These are phyloP conservation scores for Camarhynchus parvulus DNA, from an alignment of 2,113 vertebrate species.

Conservation along the genomic window DNA sequence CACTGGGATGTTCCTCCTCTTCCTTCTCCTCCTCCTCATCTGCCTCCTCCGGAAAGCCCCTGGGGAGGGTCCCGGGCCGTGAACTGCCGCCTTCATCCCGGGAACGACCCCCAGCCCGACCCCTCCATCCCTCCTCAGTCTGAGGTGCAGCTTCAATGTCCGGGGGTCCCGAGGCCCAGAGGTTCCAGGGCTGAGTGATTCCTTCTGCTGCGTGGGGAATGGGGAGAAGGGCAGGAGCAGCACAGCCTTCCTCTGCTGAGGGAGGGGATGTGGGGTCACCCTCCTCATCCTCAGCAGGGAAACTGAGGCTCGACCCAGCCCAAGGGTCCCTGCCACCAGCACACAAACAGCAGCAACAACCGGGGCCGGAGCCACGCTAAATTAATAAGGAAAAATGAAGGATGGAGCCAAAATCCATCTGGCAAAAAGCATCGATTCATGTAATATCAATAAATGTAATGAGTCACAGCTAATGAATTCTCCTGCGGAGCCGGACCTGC, in stretches of 20 bases:
- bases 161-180: not conserved
- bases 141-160: rapidly evolving
- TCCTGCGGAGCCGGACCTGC: not conserved
- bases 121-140: rapidly evolving
- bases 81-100: not conserved
- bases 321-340: not conserved
- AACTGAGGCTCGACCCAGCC: not conserved
- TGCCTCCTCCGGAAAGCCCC: not conserved
- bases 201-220: not conserved
- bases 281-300: not conserved
- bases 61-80: not conserved
- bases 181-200: not conserved
- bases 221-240: not conserved
- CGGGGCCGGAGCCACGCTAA: not conserved
- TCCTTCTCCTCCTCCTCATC: not conserved
- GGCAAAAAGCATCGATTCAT: not conserved
- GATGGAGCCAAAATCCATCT: not conserved
- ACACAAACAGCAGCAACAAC: not conserved
- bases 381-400: not conserved
- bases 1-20: not conserved
- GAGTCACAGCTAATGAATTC: conserved; percentile 10
- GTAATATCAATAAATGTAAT: not conserved
- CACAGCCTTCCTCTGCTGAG: not conserved
- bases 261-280: rapidly evolving
- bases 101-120: too few relatives aligned